A percentile compares a stretch with the other conserved stretches of the same genome.
Evolutionary conservation across 2,888 invertebrate species (phyloP).

Genomic region (Callyntrura sp.): DNA sequence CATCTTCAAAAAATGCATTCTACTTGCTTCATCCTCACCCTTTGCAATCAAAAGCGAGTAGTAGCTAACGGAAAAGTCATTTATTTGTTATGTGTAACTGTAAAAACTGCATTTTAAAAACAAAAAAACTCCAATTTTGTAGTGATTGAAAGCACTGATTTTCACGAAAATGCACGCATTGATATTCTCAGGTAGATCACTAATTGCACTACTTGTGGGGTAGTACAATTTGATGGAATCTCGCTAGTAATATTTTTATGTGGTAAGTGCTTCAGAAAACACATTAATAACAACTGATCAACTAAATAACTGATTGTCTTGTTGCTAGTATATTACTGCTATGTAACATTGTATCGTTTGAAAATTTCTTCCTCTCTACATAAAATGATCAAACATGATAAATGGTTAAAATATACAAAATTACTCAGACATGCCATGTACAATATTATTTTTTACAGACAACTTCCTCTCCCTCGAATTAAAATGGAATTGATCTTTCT

Average conservation of each 20-base stretch:
- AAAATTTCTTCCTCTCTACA: no score
- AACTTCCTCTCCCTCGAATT: constrained; percentile 26
- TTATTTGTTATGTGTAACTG: not conserved
- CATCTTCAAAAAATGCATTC: constrained; percentile 12
- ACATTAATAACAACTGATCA: no score
- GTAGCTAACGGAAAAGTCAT: not conserved
- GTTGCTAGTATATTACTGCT: no score
- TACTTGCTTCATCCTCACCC: not conserved
- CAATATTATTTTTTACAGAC: not conserved
- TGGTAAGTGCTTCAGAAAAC: no score
- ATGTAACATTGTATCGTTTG: no score
- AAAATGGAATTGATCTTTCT: not conserved
- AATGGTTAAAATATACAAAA: not conserved
- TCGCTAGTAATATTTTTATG: no score
- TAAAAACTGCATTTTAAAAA: no score
- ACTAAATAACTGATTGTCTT: no score
- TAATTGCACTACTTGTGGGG: constrained; percentile 21
- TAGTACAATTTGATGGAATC: no score
- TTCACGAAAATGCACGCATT: not conserved
- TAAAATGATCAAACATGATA: no score
- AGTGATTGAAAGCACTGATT: not conserved
- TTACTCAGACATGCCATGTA: not conserved
- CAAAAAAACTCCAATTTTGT: not conserved
- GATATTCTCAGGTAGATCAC: constrained; percentile 47
- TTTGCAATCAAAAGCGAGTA: no score